phyloP scores from a whole-genome alignment of 2,113 vertebrate genomes.

The Lepus europaeus region DNA sequence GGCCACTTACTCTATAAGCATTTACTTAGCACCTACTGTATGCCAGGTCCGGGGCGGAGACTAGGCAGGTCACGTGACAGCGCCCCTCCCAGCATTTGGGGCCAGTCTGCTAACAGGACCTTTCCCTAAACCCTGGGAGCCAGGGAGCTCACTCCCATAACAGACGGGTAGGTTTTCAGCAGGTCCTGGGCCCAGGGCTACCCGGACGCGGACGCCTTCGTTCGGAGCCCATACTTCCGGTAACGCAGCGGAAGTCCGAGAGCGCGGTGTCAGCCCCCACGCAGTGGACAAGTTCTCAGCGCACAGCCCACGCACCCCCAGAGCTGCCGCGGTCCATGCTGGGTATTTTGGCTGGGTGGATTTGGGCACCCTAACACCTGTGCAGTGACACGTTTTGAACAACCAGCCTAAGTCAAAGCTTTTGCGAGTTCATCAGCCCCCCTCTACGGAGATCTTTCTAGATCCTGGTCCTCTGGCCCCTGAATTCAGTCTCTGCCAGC shows the following conservation, averaged over 20 bases:
- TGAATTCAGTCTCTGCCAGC: background rate
- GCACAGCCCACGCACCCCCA: background rate
- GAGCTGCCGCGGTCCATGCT: no score
- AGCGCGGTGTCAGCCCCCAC: background rate
- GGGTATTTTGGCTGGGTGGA: background rate
- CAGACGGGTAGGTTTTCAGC: background rate
- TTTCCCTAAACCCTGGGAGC: background rate
- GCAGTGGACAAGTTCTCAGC: background rate
- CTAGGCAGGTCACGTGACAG: background rate
- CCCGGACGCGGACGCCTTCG: background rate
- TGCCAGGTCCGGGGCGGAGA: background rate
- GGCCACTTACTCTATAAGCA: background rate
- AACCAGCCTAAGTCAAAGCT: background rate
- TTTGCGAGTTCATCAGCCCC: background rate
- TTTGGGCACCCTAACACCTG: background rate
- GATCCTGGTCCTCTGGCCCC: background rate
- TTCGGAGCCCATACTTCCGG: background rate
- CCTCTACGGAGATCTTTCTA: background rate
- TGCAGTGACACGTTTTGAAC: background rate
- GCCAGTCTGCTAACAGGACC: background rate
- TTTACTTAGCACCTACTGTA: background rate
- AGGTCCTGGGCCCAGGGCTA: background rate
- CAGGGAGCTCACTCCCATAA: background rate
- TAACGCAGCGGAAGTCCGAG: background rate
- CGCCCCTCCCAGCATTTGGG: background rate